phyloP scores from a whole-genome alignment of 2,113 vertebrate genomes.

The Holacanthus passer region DNA sequence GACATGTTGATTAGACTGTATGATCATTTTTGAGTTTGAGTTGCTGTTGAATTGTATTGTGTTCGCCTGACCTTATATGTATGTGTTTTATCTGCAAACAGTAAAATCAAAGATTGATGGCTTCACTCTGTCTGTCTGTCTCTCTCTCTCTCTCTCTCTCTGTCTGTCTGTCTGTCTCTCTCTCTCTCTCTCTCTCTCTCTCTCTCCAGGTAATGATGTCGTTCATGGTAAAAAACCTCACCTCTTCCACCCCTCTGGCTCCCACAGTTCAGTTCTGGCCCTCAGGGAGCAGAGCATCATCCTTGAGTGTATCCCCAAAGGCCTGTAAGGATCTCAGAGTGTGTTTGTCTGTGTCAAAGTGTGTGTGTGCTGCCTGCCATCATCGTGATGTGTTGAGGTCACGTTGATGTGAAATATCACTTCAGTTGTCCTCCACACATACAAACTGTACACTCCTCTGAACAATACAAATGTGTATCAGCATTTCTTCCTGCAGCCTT shows the following conservation, averaged over 20 bases:
- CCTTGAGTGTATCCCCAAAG: conserved; percentile 89
- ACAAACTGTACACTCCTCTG: no score
- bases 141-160: neutral
- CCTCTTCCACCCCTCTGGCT: conserved; percentile 77
- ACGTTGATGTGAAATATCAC: no score
- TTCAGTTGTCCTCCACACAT: no score
- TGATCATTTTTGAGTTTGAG: no score
- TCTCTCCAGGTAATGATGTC: conserved; percentile 81
- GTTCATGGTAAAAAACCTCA: conserved; percentile 75
- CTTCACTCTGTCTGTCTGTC: neutral
- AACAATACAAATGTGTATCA: no score
- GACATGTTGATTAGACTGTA: no score
- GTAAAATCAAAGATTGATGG: no score
- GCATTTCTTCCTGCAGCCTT: neutral
- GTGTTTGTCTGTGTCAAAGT: conserved; percentile 25
- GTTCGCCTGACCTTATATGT: no score
- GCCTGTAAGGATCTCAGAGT: conserved; percentile 84
- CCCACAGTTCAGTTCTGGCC: conserved; percentile 72
- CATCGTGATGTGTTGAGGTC: no score
- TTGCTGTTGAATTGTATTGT: no score
- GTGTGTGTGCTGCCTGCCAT: neutral
- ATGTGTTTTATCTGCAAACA: no score
- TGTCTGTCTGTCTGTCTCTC: neutral
- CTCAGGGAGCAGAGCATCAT: conserved; percentile 75
- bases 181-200: neutral